phyloP scores from a whole-genome alignment of 1,140 invertebrate species.

The Schlechtendalia chinensis region DNA sequence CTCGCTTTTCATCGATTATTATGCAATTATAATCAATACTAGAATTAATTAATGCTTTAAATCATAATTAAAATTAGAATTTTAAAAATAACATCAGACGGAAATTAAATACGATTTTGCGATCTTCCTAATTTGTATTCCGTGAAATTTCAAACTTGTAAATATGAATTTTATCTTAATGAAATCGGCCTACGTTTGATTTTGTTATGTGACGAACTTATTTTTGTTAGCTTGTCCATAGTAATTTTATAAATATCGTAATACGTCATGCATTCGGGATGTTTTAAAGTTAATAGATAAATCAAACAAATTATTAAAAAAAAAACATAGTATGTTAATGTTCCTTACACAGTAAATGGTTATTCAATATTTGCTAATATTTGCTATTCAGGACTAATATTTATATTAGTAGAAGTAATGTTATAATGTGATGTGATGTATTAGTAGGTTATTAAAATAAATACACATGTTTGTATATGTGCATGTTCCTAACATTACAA shows the following conservation, averaged over 20 bases:
- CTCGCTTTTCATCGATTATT: too few species aligned
- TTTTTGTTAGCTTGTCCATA: background rate
- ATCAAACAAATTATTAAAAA: background rate
- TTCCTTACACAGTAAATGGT: background rate
- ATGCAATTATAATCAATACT: too few species aligned
- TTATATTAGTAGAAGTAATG: too few species aligned
- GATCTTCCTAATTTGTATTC: too few species aligned
- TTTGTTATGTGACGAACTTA: conserved; percentile 9
- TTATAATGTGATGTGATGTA: background rate
- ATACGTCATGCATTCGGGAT: background rate
- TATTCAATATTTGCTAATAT: background rate
- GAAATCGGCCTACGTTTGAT: conserved; percentile 19
- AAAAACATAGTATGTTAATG: too few species aligned
- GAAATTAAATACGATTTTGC: too few species aligned
- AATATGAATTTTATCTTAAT: background rate
- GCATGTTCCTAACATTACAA: background rate
- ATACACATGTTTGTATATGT: background rate
- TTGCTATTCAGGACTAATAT: background rate
- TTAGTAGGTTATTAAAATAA: background rate
- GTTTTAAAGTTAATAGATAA: background rate
- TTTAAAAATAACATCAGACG: too few species aligned
- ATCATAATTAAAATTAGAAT: too few species aligned
- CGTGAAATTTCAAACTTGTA: background rate
- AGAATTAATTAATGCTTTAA: too few species aligned
- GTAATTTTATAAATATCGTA: background rate